A percentile compares a stretch with the other conserved stretches of the same genome.
These are phyloP conservation scores for Rostratula benghalensis DNA, from an alignment of 2,113 vertebrate species.

Conservation along the genomic window DNA sequence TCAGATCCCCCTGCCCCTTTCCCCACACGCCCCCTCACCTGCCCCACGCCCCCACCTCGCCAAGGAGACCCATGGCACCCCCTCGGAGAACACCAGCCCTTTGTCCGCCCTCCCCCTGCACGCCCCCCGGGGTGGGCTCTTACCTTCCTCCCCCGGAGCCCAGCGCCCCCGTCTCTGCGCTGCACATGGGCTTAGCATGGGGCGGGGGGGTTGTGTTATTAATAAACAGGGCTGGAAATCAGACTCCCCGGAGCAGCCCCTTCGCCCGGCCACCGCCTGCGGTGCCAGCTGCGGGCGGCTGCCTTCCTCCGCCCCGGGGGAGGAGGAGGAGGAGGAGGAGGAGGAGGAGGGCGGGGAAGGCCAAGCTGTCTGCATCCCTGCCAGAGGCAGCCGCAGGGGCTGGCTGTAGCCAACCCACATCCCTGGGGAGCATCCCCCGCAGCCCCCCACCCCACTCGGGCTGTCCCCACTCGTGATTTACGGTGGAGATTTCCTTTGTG, in stretches of 20 bases:
- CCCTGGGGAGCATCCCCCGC: not conserved
- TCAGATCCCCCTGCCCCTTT: not conserved
- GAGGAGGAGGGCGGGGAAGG: constrained; percentile 44
- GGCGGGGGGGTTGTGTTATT: constrained; percentile 64
- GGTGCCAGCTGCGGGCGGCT: constrained; percentile 67
- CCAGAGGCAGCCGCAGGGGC: not conserved
- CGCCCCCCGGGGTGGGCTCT: not conserved
- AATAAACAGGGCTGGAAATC: constrained; percentile 69
- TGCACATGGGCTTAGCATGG: constrained; percentile 66
- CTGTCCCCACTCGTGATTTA: not conserved
- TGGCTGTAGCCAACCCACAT: not conserved
- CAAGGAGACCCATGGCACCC: not conserved
- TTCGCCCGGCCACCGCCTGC: constrained; percentile 48
- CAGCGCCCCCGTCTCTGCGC: constrained; percentile 50
- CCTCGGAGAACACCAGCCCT: no score
- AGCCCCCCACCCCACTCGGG: not conserved
- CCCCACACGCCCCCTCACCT: accelerated
- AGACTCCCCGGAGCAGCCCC: constrained; percentile 33
- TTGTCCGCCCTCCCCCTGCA: not conserved
- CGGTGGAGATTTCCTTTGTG: not conserved
- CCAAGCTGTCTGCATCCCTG: constrained; percentile 8
- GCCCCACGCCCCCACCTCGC: accelerated
- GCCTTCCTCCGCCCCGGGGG: constrained; percentile 54
- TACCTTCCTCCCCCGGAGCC: constrained; percentile 73
- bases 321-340: not conserved